Base-by-base conservation (phyloP, 92 coral and sea anemone genomes). In the Actinernus sp. region DNA sequence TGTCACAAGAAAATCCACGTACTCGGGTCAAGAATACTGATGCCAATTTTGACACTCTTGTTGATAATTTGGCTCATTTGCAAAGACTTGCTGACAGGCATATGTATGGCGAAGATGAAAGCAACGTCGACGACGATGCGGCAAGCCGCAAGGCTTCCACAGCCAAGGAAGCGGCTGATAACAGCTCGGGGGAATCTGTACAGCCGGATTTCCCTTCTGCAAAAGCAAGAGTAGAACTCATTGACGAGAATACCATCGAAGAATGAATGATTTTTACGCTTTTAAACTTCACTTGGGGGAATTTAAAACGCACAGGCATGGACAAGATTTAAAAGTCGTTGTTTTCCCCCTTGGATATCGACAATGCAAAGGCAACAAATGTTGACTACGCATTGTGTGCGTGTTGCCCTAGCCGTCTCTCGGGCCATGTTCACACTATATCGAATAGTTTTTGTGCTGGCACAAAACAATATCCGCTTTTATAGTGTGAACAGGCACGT, bases 51-150 rank as follows among this genome's bases (percentile, higher is more conserved):
- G 81, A 66, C 1, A 72, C 87, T 26, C 71, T 81, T 27, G 56
- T 67, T 58, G 73, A 81, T 45, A 81, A 81, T 31, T 40, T 81
- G 22, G 81, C 81, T 9, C 68, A 73, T 41, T 37, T 81, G 29
- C 81, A 68, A 14, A 71, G 71, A 44, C 52, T 81, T 31, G 87
- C 87, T 7, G 87, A 68, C 20, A 39, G 68, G 18, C 60, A 61
- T 13, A 81, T 76, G 7, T 32, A 72, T 24, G 49, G 61, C 4
- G 68, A 54, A 2, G 75, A 67, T 3, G 77, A 33, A 3, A 39
- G 25, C 24, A 49, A 67, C 36, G 54, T 11, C 22, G 66, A 70
- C 34, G 21, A 39, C 0, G 77, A 70, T 3, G 58, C 46, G n/a
- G 39, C 48, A 20, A 57, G 40, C 23, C 67, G 49, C 9, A 66